Conservation (phyloP, 2,113 vertebrate species). For the Corythoichthys intestinalis region DNA sequence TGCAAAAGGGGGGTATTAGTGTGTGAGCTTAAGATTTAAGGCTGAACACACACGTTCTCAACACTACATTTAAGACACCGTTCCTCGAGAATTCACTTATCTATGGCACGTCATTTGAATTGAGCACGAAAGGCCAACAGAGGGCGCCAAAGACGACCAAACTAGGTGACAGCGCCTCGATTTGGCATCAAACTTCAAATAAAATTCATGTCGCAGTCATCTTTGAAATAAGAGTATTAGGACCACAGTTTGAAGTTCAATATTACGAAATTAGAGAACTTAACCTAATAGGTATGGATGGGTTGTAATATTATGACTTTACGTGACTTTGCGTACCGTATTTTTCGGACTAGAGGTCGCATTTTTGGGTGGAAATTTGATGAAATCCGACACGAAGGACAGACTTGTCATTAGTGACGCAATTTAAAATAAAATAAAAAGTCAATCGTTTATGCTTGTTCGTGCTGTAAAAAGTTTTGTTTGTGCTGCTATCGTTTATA, state of each 20-base stretch:
- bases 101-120: neutral
- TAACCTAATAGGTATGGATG: no score
- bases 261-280: no score
- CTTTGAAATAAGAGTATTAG: conserved; percentile 47
- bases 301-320: no score
- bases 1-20: conserved; percentile 46
- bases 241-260: neutral
- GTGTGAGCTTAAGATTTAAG: conserved; percentile 71
- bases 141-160: conserved; percentile 4
- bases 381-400: no score
- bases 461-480: no score
- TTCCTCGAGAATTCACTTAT: neutral
- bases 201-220: conserved; percentile 36
- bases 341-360: no score
- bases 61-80: conserved; percentile 15
- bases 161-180: conserved; percentile 23
- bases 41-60: conserved; percentile 50
- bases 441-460: no score
- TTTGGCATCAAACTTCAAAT: conserved; percentile 28
- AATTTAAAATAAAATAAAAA: no score
- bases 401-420: no score
- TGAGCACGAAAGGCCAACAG: conserved; percentile 2
- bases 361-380: no score
- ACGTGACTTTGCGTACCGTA: no score
- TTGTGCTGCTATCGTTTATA: no score